Conservation (phyloP, 2,888 invertebrate genomes). For the Cyrtodaria siliqua region DNA sequence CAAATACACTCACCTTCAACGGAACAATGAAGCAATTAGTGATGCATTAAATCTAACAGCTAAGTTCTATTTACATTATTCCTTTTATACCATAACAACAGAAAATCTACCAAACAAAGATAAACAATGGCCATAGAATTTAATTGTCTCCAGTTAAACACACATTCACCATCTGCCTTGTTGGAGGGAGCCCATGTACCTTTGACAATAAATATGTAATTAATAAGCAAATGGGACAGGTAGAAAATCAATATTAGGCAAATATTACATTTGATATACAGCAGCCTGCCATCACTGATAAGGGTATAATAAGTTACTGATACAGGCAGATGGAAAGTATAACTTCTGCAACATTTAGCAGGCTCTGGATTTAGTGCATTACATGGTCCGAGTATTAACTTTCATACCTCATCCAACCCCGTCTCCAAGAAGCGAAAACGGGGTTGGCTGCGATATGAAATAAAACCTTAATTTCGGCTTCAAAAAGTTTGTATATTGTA, state of each 20-base stretch:
- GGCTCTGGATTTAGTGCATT: no score
- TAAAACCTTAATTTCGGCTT: no score
- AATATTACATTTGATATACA: constrained; percentile 60
- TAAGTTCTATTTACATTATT: constrained; percentile 27
- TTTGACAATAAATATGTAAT: constrained; percentile 61
- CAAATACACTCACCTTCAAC: no score
- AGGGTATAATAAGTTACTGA: constrained; percentile 4
- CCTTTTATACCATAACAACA: constrained; percentile 19
- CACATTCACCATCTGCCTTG: constrained; percentile 47
- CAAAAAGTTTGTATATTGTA: no score
- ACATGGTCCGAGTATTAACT: no score
- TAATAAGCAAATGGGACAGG: constrained; percentile 65
- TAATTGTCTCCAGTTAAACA: constrained; percentile 37
- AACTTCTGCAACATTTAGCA: no score
- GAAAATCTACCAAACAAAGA: constrained; percentile 22
- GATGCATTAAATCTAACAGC: neutral
- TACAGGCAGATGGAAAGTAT: no score
- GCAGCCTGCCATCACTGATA: constrained; percentile 27
- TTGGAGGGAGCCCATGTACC: constrained; percentile 25
- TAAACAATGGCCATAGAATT: constrained; percentile 20
- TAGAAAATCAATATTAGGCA: constrained; percentile 56
- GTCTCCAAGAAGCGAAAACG: no score
- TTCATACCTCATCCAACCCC: no score
- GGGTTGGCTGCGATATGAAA: no score
- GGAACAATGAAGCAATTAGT: no score